Evolutionary conservation across 2,888 invertebrate genomes (phyloP), one percentile per base, ranked within the genome.

Genomic region (Dicyrtomina minuta): DNA sequence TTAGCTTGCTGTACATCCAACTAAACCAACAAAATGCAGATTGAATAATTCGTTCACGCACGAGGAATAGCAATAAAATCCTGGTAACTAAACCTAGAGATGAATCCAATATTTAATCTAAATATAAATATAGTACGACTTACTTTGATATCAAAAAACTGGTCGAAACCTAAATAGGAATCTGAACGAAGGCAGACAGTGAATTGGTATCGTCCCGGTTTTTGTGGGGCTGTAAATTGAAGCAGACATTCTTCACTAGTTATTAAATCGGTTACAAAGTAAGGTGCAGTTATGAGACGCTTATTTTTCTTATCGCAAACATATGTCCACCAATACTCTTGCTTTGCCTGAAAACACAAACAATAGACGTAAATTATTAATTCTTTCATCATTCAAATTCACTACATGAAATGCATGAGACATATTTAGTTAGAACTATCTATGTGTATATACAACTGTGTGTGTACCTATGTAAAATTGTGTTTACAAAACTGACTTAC

Each of bases 281-380:
- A 91, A 51, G 98, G 97, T 77, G 93, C 90, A 61, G 97, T 94
- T 76, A 97, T 87, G 79, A 99, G 84, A 73, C 92, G 90, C 81
- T 90, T 90, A 76, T 91, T 92, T 84, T 95, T 97, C 79, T 93
- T 89, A 84, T 99, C 98, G 83, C 93, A 92, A 79, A 99, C 91
- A 83, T 98, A 99, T 75, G 97, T 90, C 97, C 98, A 99, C 98
- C 99, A 99, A 84, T 92, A 97, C 83, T 99, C 99, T 82, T 96
- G 96, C 82, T 99, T 96, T 76, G 91, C 91, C 83, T 86, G 77
- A 1, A n/a, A n/a, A 79, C 79, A 58, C 68, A n/a, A 59, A 20
- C 26, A 53, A 69, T n/a, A 55, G 22, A 60, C 43, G 20, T 56
- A 20, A 4, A 12, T 13, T 33, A 55, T 51, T n/a, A 27, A 51